Evolutionary conservation across 2,113 vertebrate genomes (phyloP).

Genomic region (Xiphophorus hellerii): DNA sequence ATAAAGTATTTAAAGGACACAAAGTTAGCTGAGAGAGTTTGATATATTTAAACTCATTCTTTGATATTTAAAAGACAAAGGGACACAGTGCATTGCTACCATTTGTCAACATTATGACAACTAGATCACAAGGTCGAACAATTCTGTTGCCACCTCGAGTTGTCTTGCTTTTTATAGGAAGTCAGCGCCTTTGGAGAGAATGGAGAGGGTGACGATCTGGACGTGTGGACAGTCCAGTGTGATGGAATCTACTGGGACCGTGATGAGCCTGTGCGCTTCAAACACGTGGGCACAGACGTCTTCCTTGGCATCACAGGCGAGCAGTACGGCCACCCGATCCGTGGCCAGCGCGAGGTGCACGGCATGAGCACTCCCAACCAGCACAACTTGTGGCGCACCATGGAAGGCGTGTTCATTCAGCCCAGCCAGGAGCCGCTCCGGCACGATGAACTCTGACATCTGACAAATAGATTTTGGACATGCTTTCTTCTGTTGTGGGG

Average conservation of each 20-base stretch:
- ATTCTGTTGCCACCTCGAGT: not conserved
- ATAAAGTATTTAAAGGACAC: no score
- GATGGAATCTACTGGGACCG: slow-evolving; percentile 89
- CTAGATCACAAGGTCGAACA: no score
- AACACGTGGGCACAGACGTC: slow-evolving; percentile 88
- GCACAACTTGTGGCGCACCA: slow-evolving; percentile 93
- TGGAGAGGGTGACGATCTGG: slow-evolving; percentile 94
- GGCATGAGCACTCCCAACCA: slow-evolving; percentile 85
- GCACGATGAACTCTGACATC: slow-evolving; percentile 91
- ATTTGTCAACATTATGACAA: no score
- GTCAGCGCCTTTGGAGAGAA: slow-evolving; percentile 97
- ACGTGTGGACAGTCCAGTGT: slow-evolving; percentile 93
- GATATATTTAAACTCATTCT: no score
- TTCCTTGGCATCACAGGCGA: slow-evolving; percentile 95
- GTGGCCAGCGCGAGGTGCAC: slow-evolving; percentile 93
- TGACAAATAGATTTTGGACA: not conserved
- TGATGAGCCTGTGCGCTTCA: slow-evolving; percentile 88
- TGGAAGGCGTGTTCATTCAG: slow-evolving; percentile 97
- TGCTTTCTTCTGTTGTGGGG: not conserved
- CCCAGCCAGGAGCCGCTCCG: slow-evolving; percentile 78
- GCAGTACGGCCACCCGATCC: slow-evolving; percentile 94
- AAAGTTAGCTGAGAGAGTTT: no score
- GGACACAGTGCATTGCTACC: no score
- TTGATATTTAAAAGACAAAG: no score
- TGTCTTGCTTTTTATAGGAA: slow-evolving; percentile 79